Percentiles rank a stretch among this genome's conserved stretches.
Conservation (phyloP, 1,140 invertebrate genomes). For the Akabosia matsudoensis region DNA sequence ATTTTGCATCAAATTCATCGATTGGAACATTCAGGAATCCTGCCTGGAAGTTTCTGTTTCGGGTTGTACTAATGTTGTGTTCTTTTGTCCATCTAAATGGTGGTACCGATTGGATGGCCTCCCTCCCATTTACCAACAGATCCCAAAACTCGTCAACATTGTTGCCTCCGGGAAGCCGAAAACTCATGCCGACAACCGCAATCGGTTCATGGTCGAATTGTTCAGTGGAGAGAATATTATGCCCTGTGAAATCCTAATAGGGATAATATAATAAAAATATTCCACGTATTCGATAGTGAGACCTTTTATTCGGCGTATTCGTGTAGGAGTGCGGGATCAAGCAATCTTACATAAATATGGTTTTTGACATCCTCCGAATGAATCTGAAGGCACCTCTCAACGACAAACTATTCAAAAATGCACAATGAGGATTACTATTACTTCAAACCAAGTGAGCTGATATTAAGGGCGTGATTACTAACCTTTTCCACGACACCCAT, state of each 20-base stretch:
- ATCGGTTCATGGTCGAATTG: not conserved
- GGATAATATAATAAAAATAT: not conserved
- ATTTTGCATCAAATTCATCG: constrained; percentile 56
- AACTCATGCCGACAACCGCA: not conserved
- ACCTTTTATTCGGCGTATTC: not conserved
- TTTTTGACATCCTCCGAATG: not conserved
- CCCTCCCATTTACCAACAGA: not conserved
- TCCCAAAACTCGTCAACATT: not conserved
- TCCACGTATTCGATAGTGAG: not conserved
- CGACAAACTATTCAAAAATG: not conserved
- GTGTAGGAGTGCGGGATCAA: not conserved
- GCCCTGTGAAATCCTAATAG: not conserved
- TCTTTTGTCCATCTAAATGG: not conserved
- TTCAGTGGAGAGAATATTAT: not conserved
- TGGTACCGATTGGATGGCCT: not conserved
- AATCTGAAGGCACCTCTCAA: not conserved
- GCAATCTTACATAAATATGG: not conserved
- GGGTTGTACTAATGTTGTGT: not conserved
- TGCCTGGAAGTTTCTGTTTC: not conserved
- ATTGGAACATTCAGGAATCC: constrained; percentile 33
- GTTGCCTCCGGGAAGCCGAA: not conserved
- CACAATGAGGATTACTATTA: not conserved
- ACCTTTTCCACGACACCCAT: not conserved
- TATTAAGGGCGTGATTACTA: not conserved
- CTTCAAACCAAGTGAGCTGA: not conserved